These are phyloP conservation scores for Euura saliciscinereae DNA, from an alignment of 1,140 invertebrate genomes.

Conservation along the genomic window DNA sequence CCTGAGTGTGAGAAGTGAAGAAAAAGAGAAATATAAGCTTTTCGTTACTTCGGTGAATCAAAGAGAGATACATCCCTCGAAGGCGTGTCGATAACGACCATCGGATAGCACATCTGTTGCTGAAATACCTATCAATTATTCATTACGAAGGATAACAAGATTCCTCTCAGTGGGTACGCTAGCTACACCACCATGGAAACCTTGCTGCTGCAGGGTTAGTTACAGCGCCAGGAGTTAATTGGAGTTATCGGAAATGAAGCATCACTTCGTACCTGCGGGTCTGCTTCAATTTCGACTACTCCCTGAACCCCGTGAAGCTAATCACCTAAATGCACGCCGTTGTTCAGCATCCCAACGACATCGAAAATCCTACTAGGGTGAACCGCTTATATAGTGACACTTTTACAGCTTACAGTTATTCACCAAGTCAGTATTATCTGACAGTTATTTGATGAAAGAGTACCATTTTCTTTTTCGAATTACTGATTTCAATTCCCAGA, in stretches of 20 bases:
- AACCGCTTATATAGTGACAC: too few relatives aligned
- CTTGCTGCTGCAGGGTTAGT: neutral
- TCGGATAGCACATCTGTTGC: neutral
- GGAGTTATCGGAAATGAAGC: slow-evolving; percentile 6
- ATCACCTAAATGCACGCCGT: neutral
- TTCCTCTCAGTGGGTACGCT: neutral
- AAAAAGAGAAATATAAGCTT: too few relatives aligned
- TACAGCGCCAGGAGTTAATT: slow-evolving; percentile 2
- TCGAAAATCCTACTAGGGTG: too few relatives aligned
- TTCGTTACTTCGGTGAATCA: too few relatives aligned
- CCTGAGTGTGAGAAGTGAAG: too few relatives aligned
- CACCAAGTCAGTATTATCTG: too few relatives aligned
- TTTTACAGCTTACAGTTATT: neutral
- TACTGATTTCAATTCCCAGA: too few relatives aligned
- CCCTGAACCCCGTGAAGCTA: neutral
- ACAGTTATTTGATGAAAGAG: too few relatives aligned
- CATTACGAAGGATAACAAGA: slow-evolving; percentile 2
- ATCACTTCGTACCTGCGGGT: neutral
- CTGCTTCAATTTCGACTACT: neutral
- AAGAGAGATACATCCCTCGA: too few relatives aligned
- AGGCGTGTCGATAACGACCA: neutral
- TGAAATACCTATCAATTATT: neutral
- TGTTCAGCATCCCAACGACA: too few relatives aligned
- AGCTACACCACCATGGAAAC: neutral
- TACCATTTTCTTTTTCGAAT: too few relatives aligned